Evolutionary conservation across 2,888 invertebrate genomes (phyloP).

Genomic region (Zele albiditarsus): DNA sequence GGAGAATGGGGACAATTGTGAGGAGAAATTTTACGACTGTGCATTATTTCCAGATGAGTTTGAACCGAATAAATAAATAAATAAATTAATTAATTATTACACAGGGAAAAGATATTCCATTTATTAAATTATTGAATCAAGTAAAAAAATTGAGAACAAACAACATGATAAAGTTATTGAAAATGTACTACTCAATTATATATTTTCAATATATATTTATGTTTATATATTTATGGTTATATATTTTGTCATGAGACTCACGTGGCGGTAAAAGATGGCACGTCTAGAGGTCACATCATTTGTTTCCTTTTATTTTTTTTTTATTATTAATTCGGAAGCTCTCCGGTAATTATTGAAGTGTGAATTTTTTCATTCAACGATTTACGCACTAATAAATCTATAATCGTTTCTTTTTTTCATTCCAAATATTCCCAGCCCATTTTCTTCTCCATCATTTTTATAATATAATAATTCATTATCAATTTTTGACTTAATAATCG

Average conservation of each 20-base stretch:
- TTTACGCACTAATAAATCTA: background rate
- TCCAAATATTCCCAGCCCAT: background rate
- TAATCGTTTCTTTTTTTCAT: background rate
- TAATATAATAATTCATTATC: too few relatives aligned
- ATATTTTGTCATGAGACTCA: background rate
- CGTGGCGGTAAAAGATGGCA: slow-evolving; percentile 15
- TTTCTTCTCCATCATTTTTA: too few relatives aligned
- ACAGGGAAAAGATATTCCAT: background rate
- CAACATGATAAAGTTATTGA: slow-evolving; percentile 13
- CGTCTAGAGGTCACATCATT: slow-evolving; percentile 6
- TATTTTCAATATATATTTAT: slow-evolving; percentile 33
- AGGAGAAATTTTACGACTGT: slow-evolving; percentile 68
- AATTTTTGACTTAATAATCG: background rate
- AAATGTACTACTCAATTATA: slow-evolving; percentile 20
- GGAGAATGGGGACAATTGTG: slow-evolving; percentile 69
- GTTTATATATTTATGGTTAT: background rate
- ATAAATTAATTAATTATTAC: background rate
- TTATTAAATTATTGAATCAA: background rate
- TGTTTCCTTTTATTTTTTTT: background rate
- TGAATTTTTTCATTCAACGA: background rate
- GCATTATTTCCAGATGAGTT: slow-evolving; percentile 58
- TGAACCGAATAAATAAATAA: background rate
- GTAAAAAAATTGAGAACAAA: slow-evolving; percentile 7
- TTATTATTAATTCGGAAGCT: background rate
- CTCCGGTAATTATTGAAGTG: background rate